Evolutionary conservation across 1,140 invertebrate species (phyloP), one percentile per base, ranked within the genome.

Genomic region (Halesus radiatus): DNA sequence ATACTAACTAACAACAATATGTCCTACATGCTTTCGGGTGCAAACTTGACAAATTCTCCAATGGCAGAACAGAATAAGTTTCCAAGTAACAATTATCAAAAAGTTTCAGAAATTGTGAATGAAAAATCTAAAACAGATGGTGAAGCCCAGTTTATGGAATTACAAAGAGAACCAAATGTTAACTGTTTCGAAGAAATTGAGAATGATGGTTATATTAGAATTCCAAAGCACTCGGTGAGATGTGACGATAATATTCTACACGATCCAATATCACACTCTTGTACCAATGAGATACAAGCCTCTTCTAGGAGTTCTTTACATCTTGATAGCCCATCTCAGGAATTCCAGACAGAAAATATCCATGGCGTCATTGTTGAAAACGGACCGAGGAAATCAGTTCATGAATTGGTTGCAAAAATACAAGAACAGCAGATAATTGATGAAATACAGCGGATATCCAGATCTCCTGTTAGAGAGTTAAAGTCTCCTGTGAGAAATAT

Each of bases 381-480:
- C 16, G 84, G 84, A 37, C 81, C 87, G 4, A 85, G 91, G 80
- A 91, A 88, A 84, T 90, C 90, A 1, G 92, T 92, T 0, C 91
- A 92, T 84, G 92, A 92, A 84, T 85, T 92, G 80, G 90, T 92
- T 32, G 91, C 91, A 3, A 87, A 89, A 84, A 91, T 92, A 22
- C 91, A 92, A 85, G 87, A 90, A 75, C 87, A 90, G 77, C 88
- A 90, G 75, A 54, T 80, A 8, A 60, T 83, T 8, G 82, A 83
- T 72, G 82, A 83, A 81, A 76, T 83, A 13, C 76, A 83, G 45
- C 62, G 73, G n/a, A 54, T 70, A 20, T 83, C 81, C 29, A 53
- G 81, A 22, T 83, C 82, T 26, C 79, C 82, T 10, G 58, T 76
- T n/a, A 70, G 82, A 79, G 79, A 83, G 22, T 37, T 70, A 22